Percentiles rank a stretch among this genome's conserved stretches.
These are phyloP conservation scores for Drosophila kokeensis DNA, from an alignment of 2,888 invertebrate species.

Conservation along the genomic window DNA sequence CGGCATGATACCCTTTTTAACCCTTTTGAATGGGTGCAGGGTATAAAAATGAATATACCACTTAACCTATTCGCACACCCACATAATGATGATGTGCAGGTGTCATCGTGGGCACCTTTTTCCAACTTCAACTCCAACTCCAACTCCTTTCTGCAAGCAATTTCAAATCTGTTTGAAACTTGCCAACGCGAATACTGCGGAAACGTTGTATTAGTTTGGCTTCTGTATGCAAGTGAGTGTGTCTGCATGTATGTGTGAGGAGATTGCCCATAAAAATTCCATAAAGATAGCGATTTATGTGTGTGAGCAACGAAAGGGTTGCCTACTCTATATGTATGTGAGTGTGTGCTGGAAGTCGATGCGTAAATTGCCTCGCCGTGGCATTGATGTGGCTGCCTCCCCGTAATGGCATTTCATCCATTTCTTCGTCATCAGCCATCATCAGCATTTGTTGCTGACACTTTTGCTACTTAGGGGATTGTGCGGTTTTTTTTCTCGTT, in stretches of 20 bases:
- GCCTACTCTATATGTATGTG: conserved; percentile 32
- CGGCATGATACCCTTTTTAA: not conserved
- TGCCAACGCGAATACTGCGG: conserved; percentile 60
- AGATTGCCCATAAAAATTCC: conserved; percentile 84
- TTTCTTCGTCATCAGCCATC: conserved; percentile 59
- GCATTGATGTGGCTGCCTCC: conserved; percentile 67
- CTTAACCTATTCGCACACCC: conserved; percentile 59
- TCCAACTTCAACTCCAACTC: conserved; percentile 24
- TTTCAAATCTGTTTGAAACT: conserved; percentile 45
- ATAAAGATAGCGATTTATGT: conserved; percentile 83
- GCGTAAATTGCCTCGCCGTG: conserved; percentile 69
- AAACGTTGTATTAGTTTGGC: conserved; percentile 79
- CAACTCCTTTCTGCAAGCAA: conserved; percentile 42
- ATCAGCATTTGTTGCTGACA: conserved; percentile 80
- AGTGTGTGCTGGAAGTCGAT: conserved; percentile 51
- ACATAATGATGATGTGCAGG: conserved; percentile 80
- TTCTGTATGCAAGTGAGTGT: conserved; percentile 32
- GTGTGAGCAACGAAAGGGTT: conserved; percentile 68
- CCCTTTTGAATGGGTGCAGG: not conserved
- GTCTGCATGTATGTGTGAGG: conserved; percentile 75
- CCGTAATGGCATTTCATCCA: conserved; percentile 76
- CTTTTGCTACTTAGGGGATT: conserved; percentile 73
- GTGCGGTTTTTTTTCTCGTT: conserved; percentile 19
- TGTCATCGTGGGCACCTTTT: conserved; percentile 73
- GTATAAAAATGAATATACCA: conserved; percentile 45